Evolutionary conservation across 2,797 vertebrate genomes (phyloP).

Genomic region (Sebastes diaconus): DNA sequence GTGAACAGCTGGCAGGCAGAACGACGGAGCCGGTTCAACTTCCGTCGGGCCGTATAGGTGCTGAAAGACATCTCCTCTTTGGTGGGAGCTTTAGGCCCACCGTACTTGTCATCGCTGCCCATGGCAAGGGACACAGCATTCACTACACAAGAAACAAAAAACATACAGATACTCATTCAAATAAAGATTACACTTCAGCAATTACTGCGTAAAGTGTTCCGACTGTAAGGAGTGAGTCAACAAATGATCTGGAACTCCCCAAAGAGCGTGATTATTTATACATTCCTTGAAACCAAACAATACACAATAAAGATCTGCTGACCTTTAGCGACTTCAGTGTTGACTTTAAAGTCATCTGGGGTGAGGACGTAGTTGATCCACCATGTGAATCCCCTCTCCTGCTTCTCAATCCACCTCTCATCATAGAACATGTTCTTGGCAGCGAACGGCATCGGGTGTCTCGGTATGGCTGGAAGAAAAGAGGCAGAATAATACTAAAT

Average conservation of each 20-base stretch:
- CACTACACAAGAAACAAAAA: conserved; percentile 71
- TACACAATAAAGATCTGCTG: background rate
- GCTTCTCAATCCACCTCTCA: conserved; percentile 97
- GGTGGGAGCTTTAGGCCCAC: conserved; percentile 89
- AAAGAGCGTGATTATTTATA: background rate
- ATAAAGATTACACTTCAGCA: background rate
- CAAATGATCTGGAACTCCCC: background rate
- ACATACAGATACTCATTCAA: no score
- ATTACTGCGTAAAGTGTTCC: background rate
- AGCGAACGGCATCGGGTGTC: conserved; percentile 95
- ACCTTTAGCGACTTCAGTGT: conserved; percentile 89
- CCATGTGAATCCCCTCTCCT: conserved; percentile 93
- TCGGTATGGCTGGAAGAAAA: conserved; percentile 85
- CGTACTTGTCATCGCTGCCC: conserved; percentile 84
- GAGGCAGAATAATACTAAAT: background rate
- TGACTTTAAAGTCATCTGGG: conserved; percentile 93
- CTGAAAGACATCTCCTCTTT: conserved; percentile 94
- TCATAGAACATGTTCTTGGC: conserved; percentile 98
- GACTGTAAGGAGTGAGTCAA: background rate
- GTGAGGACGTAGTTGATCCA: conserved; percentile 98
- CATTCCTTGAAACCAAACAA: background rate
- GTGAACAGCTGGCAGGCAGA: conserved; percentile 90
- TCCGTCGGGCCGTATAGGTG: conserved; percentile 89
- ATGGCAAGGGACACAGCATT: conserved; percentile 86
- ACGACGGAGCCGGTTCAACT: conserved; percentile 89